Evolutionary conservation across 2,888 invertebrate genomes (phyloP), one percentile per base, ranked within the genome.

Genomic region (Hemithea aestivaria): DNA sequence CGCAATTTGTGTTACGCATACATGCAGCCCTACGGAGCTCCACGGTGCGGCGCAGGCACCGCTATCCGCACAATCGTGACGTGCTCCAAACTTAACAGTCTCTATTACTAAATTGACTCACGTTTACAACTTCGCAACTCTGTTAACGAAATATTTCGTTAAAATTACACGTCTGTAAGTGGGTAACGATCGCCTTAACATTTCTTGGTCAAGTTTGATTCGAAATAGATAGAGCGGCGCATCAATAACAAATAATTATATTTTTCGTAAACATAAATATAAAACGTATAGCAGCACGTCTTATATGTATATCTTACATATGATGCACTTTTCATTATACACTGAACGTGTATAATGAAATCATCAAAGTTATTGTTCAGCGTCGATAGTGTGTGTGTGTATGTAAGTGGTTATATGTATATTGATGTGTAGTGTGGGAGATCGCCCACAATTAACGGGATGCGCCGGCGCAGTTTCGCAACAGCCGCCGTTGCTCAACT

Each of bases 401-500:
- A n/a, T n/a, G n/a, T n/a, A n/a, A n/a, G n/a, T n/a, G n/a, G n/a
- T n/a, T n/a, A n/a, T n/a, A 25, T 23, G 28, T 34, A 20, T 37
- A 39, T 38, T 42, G 35, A 26, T 24, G 66, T 70, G 71, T 73
- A 73, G 66, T 70, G 71, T 73, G 73, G 71, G 78, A 76, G 78
- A 79, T 73, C 73, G 76, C 66, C 67, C 70, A 80, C 73, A 80
- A 79, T 80, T 73, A 81, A 74, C 80, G 81, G 82, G 82, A 83
- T 78, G 81, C 72, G 71, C 63, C 59, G 60, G 62, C 63, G 64
- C 56, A 40, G 70, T 83, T 79, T 82, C 78, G 80, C 83, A 83
- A 84, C 60, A 45, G 64, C 59, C 60, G 66, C 66, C 61, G 62
- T 84, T 84, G 79, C 82, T 79, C 76, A 82, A 84, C 80, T 73